These are phyloP conservation scores for Strigamia crassipes DNA, from an alignment of 2,888 invertebrate genomes.

Conservation along the genomic window DNA sequence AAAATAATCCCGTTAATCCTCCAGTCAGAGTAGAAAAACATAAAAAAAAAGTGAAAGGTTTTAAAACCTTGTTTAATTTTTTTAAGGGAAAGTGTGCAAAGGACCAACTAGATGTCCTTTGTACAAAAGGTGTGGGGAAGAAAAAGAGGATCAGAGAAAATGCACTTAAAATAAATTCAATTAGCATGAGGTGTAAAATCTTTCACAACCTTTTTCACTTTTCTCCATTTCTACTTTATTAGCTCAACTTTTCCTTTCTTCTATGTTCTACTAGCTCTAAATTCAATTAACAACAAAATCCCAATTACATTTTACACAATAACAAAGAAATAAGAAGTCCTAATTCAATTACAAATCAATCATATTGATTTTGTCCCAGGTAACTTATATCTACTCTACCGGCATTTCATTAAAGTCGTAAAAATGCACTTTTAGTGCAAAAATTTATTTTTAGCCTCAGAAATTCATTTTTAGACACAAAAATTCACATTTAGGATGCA, in stretches of 20 bases:
- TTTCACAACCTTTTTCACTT: neutral
- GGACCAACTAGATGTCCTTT: neutral
- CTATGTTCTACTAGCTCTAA: neutral
- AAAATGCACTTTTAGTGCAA: too few relatives aligned
- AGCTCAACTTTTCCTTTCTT: neutral
- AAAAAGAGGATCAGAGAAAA: neutral
- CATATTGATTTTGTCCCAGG: too few relatives aligned
- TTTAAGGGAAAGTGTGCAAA: neutral
- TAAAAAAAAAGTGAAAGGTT: neutral
- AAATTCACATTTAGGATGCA: too few relatives aligned
- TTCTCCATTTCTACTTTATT: neutral
- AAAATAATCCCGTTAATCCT: neutral
- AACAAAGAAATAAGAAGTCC: neutral
- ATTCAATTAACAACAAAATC: slow-evolving; percentile 13
- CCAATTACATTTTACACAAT: neutral
- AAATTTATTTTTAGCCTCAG: too few relatives aligned
- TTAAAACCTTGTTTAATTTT: slow-evolving; percentile 1
- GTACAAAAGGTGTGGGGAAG: neutral
- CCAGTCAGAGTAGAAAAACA: neutral
- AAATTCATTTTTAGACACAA: too few relatives aligned
- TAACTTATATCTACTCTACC: too few relatives aligned
- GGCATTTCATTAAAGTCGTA: too few relatives aligned
- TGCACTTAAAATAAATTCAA: slow-evolving; percentile 29
- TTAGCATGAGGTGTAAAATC: slow-evolving; percentile 14
- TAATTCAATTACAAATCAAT: neutral